Evolutionary conservation across 1,140 invertebrate genomes (phyloP), one percentile per base, ranked within the genome.

Genomic region (Lucilia sericata): DNA sequence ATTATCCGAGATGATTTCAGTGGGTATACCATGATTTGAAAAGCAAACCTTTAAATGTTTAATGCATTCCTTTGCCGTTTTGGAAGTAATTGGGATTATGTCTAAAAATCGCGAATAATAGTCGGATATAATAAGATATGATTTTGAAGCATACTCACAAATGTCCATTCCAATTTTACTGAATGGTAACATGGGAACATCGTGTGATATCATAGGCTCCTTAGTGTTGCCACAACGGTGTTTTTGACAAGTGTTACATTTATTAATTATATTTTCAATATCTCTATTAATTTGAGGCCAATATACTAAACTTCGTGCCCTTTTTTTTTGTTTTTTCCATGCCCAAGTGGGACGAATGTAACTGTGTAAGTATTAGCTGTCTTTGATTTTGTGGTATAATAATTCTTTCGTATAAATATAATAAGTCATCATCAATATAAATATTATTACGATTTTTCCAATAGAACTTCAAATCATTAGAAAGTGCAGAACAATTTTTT

Each of bases 251-350:
- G 42, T 42, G 13, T 13, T 34, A 30, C 25, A 34, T 25, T 34
- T 30, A 34, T 36, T 17, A 34, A 75, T 75, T 14, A 75, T 34
- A 75, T 75, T 75, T 75, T 75, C 9, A 34, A 34, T 75, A 75
- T 34, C 25, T 75, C 36, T 34, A 13, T 17, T 60, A 60, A 60
- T 60, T 60, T 60, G 51, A 60, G 51, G 51, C 51, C 51, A 60
- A n/a, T 12, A 17, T 17, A 14, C 51, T 55, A 14, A 55, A 14
- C 51, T 4, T 55, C 51, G 51, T 55, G 51, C 51, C 12, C 51
- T 4, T 55, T 55, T 36, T 36, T 36, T 36, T 36, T 8, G 36
- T 36, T 36, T 17, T 55, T 55, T 55, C 51, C 4, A 55, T 55
- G 10, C 51, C 10, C 13, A 17, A 17, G 51, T 60, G 51, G 51